A percentile compares a stretch with the other conserved stretches of the same genome.
phyloP scores from a whole-genome alignment of 2,888 invertebrate species.

The Lottia gigantea region DNA sequence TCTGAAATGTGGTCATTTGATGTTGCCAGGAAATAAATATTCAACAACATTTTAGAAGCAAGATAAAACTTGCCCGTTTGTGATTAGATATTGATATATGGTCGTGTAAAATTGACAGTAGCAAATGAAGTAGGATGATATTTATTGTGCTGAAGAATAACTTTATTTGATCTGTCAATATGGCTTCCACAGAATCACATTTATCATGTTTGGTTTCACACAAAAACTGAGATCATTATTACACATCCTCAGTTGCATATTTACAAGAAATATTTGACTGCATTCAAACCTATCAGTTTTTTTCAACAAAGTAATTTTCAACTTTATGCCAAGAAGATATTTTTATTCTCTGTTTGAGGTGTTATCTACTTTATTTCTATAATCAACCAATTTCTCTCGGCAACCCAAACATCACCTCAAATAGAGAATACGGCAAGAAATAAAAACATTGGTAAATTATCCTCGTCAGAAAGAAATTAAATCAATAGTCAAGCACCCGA shows the following conservation, averaged over 20 bases:
- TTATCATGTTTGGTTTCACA: neutral
- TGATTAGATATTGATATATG: constrained; percentile 7
- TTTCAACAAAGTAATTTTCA: constrained; percentile 9
- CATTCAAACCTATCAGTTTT: neutral
- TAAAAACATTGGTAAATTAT: constrained; percentile 22
- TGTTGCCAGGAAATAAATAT: too few relatives aligned
- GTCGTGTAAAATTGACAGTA: neutral
- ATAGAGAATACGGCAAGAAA: neutral
- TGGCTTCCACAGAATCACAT: neutral
- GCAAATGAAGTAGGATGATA: neutral
- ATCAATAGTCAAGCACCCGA: constrained; percentile 20
- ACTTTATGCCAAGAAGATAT: neutral
- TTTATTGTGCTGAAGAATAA: constrained; percentile 1
- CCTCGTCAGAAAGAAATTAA: constrained; percentile 18
- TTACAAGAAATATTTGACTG: neutral
- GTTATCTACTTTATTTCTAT: too few relatives aligned
- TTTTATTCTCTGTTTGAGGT: neutral
- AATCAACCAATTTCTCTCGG: too few relatives aligned
- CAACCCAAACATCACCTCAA: neutral
- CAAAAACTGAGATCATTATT: neutral
- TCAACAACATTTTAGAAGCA: too few relatives aligned
- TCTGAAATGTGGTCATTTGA: too few relatives aligned
- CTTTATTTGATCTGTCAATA: constrained; percentile 11
- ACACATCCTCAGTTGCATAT: neutral
- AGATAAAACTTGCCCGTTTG: neutral